Percentiles rank a stretch among this genome's conserved stretches.
Evolutionary conservation across 2,797 vertebrate species (phyloP).

Genomic region (Catamblyrhynchus diadema): DNA sequence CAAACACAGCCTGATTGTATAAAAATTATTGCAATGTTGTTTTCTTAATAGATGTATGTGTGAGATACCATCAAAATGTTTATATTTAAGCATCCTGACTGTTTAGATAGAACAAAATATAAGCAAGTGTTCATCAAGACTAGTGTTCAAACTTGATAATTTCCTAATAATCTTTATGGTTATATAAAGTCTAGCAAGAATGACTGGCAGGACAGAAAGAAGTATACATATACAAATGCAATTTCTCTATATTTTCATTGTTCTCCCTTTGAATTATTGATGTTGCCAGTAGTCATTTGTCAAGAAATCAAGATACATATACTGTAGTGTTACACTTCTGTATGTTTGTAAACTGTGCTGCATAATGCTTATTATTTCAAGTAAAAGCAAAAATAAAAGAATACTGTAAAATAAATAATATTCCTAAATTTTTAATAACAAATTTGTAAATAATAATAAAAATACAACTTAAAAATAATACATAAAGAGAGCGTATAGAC

Average conservation of each 20-base stretch:
- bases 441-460: neutral
- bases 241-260: slow-evolving; percentile 71
- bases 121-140: slow-evolving; percentile 45
- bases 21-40: slow-evolving; percentile 41
- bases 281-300: slow-evolving; percentile 74
- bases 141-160: slow-evolving; percentile 16
- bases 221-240: slow-evolving; percentile 65
- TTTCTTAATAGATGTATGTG: slow-evolving; percentile 17
- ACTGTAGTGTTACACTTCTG: slow-evolving; percentile 16
- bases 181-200: slow-evolving; percentile 57
- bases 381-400: neutral
- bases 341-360: slow-evolving; percentile 51
- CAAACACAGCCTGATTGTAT: slow-evolving; percentile 1
- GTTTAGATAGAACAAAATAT: slow-evolving; percentile 30
- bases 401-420: neutral
- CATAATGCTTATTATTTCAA: slow-evolving; percentile 19
- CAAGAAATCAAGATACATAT: slow-evolving; percentile 68
- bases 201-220: slow-evolving; percentile 68
- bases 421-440: slow-evolving; percentile 5
- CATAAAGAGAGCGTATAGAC: neutral
- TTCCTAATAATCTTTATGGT: slow-evolving; percentile 63
- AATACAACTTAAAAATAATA: neutral
- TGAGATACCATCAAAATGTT: neutral
- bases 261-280: slow-evolving; percentile 78
- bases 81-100: neutral